Evolutionary conservation across 2,113 vertebrate genomes (phyloP).

Genomic region (Fulica atra): DNA sequence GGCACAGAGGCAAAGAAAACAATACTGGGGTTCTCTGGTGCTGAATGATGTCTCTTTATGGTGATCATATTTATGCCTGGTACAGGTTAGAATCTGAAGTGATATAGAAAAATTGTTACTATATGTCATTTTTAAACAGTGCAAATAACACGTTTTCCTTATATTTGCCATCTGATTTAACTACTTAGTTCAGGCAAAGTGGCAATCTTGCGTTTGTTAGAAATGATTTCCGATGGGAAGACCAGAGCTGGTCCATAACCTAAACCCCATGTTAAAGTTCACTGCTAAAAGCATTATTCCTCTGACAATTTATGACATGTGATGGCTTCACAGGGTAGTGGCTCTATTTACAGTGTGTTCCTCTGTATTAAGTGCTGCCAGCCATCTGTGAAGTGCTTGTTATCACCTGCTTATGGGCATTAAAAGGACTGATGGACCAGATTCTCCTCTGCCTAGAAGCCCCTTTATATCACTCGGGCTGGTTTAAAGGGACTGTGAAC

Average conservation of each 20-base stretch:
- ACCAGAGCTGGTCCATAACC: background rate
- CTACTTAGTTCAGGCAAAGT: background rate
- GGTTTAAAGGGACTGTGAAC: background rate
- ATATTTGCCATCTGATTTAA: constrained; percentile 4
- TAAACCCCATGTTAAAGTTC: background rate
- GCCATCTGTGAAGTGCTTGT: constrained; percentile 40
- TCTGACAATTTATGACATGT: background rate
- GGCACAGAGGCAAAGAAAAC: background rate
- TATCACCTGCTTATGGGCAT: background rate
- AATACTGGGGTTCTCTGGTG: background rate
- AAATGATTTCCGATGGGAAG: background rate
- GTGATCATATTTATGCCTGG: background rate
- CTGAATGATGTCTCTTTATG: background rate
- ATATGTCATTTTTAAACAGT: background rate
- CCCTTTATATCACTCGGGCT: background rate
- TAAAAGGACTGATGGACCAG: constrained; percentile 5
- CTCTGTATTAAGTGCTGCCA: background rate
- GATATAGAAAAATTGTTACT: background rate
- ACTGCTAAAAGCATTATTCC: constrained; percentile 22
- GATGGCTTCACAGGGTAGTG: background rate
- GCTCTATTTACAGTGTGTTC: constrained; percentile 24
- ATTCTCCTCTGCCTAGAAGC: background rate
- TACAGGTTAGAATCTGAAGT: background rate
- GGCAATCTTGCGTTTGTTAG: background rate
- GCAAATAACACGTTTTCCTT: background rate